A percentile compares a stretch with the other conserved stretches of the same genome.
These are phyloP conservation scores for Drosophila maculinotata DNA, from an alignment of 2,888 invertebrate species.

Conservation along the genomic window DNA sequence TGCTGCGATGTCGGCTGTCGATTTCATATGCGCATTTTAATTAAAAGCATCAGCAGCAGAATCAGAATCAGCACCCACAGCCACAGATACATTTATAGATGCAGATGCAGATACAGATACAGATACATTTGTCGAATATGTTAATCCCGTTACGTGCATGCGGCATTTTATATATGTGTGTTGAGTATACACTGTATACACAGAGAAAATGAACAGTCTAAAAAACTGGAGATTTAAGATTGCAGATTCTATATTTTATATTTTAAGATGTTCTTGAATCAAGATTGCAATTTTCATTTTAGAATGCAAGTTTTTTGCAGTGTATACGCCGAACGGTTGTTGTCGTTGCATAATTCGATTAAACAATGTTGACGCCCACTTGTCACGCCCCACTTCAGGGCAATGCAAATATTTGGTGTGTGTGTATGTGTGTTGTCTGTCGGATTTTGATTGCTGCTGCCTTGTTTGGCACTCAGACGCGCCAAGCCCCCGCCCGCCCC, in stretches of 20 bases:
- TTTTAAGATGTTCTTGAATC: too few relatives aligned
- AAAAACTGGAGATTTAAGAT: too few relatives aligned
- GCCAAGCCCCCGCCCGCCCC: background rate
- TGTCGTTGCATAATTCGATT: conserved; percentile 73
- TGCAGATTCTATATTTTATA: too few relatives aligned
- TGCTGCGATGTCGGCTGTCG: conserved; percentile 42
- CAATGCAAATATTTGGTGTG: conserved; percentile 69
- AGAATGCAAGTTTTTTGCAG: too few relatives aligned
- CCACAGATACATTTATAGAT: conserved; percentile 10
- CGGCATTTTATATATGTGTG: too few relatives aligned
- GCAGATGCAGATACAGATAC: conserved; percentile 18
- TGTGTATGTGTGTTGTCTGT: conserved; percentile 44
- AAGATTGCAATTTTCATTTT: too few relatives aligned
- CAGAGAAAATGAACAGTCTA: too few relatives aligned
- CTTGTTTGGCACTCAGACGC: conserved; percentile 32
- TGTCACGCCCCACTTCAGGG: conserved; percentile 18
- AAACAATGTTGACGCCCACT: conserved; percentile 48
- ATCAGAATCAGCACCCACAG: background rate
- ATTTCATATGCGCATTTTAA: conserved; percentile 72
- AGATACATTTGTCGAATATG: conserved; percentile 65
- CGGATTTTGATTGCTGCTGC: conserved; percentile 63
- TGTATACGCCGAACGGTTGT: conserved; percentile 20
- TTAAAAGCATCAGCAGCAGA: conserved; percentile 50
- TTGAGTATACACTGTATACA: background rate
- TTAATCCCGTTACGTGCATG: conserved; percentile 67